phyloP scores from a whole-genome alignment of 2,797 vertebrate species.

The Macropodus opercularis region DNA sequence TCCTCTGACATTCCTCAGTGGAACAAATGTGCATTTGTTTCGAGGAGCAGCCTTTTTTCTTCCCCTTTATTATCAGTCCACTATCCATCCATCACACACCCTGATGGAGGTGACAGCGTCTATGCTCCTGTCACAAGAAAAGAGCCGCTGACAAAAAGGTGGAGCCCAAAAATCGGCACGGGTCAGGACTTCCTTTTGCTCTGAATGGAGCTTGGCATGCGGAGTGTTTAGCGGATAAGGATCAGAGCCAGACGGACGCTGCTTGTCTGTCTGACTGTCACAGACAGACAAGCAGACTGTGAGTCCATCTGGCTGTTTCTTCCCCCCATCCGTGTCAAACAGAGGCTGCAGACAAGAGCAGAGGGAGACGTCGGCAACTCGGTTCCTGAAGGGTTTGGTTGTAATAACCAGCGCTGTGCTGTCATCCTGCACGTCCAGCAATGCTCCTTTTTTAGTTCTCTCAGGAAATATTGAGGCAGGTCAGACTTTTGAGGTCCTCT shows the following conservation, averaged over 20 bases:
- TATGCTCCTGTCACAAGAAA: slow-evolving; percentile 41
- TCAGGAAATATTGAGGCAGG: slow-evolving; percentile 69
- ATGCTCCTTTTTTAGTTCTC: slow-evolving; percentile 56
- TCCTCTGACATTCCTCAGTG: slow-evolving; percentile 40
- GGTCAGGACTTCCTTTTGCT: slow-evolving; percentile 57
- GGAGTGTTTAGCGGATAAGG: slow-evolving; percentile 49
- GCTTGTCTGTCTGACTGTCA: slow-evolving; percentile 55
- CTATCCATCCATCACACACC: slow-evolving; percentile 30
- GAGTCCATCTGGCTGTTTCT: slow-evolving; percentile 41
- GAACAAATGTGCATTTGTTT: no score
- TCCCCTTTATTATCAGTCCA: slow-evolving; percentile 40
- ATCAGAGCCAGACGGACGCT: slow-evolving; percentile 52
- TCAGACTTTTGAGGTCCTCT: slow-evolving; percentile 49
- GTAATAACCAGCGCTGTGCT: slow-evolving; percentile 2
- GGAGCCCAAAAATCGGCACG: slow-evolving; percentile 19
- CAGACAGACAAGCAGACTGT: slow-evolving; percentile 15
- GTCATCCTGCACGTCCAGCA: slow-evolving; percentile 27
- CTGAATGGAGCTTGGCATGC: slow-evolving; percentile 35
- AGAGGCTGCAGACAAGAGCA: slow-evolving; percentile 43
- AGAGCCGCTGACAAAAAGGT: slow-evolving; percentile 45
- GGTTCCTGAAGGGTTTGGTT: slow-evolving; percentile 46
- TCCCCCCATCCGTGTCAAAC: slow-evolving; percentile 24
- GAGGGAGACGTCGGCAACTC: slow-evolving; percentile 40
- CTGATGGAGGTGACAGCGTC: slow-evolving; percentile 52
- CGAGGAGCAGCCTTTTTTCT: slow-evolving; percentile 30